Evolutionary conservation across 2,113 vertebrate species (phyloP).

Genomic region (Notothenia coriiceps): DNA sequence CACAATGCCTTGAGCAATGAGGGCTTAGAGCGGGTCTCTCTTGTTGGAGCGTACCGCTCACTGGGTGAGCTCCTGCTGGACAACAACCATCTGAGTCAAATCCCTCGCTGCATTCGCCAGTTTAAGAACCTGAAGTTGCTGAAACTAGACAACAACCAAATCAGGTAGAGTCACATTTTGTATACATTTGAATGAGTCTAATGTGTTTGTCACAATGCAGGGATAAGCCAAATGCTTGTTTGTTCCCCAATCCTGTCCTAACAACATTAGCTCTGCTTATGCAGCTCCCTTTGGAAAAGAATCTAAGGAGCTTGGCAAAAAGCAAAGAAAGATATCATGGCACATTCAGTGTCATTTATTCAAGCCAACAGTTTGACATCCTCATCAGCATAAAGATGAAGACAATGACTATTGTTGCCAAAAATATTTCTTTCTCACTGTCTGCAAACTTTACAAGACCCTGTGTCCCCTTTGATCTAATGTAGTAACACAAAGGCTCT

Average conservation of each 20-base stretch:
- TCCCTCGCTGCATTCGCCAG: conserved; percentile 83
- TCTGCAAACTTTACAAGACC: neutral
- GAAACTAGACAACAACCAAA: conserved; percentile 83
- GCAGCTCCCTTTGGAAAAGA: conserved; percentile 11
- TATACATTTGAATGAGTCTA: neutral
- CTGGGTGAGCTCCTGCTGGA: conserved; percentile 84
- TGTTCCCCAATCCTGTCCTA: conserved; percentile 4
- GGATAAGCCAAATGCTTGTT: conserved; percentile 10
- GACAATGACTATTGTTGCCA: neutral
- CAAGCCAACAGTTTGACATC: neutral
- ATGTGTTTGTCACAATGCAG: conserved; percentile 5
- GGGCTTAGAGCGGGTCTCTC: conserved; percentile 71
- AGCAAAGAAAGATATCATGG: neutral
- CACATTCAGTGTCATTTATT: neutral
- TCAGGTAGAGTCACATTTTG: conserved; percentile 76
- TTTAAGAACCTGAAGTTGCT: conserved; percentile 84
- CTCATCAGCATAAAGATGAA: neutral
- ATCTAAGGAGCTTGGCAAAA: conserved; percentile 16
- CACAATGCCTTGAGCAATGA: conserved; percentile 78
- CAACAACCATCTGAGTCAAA: conserved; percentile 80
- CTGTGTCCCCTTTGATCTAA: neutral
- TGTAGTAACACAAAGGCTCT: conserved; percentile 1
- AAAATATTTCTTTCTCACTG: neutral
- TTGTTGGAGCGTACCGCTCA: conserved; percentile 82
- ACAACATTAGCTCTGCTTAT: conserved; percentile 5